These are phyloP conservation scores for Momotus momota DNA, from an alignment of 2,797 vertebrate species.

Conservation along the genomic window DNA sequence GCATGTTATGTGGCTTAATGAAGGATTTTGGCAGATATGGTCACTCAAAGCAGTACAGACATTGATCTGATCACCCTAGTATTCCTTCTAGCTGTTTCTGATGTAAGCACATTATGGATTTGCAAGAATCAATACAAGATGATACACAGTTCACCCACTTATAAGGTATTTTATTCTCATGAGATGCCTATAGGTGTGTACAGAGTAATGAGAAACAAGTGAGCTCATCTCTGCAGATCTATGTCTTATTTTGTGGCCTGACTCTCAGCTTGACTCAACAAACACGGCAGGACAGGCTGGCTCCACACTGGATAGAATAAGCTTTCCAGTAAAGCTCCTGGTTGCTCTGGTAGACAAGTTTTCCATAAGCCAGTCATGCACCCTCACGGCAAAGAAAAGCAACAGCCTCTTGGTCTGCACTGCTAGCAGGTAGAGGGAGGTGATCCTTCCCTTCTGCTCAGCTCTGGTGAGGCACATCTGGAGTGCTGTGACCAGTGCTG, in stretches of 20 bases:
- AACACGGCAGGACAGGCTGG: not conserved
- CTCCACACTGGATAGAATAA: not conserved
- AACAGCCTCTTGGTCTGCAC: not conserved
- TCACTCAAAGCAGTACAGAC: not conserved
- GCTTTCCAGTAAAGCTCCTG: not conserved
- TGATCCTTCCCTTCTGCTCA: not conserved
- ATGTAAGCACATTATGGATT: not conserved
- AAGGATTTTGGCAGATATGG: not conserved
- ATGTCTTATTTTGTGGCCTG: not conserved
- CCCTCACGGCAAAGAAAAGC: not conserved
- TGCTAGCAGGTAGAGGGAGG: fast-evolving
- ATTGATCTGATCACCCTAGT: not conserved
- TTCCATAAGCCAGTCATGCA: not conserved
- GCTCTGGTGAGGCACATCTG: not conserved
- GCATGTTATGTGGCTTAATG: not conserved
- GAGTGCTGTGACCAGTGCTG: not conserved
- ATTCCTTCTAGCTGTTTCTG: not conserved
- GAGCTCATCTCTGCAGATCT: not conserved
- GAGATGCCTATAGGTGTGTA: not conserved
- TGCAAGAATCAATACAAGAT: not conserved
- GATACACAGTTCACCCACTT: not conserved
- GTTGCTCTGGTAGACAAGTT: not conserved
- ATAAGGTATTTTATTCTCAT: not conserved
- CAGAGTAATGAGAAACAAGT: not conserved
- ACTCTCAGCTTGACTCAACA: not conserved